These are phyloP conservation scores for Calosoma granatense DNA, from an alignment of 1,140 invertebrate species.

Conservation along the genomic window DNA sequence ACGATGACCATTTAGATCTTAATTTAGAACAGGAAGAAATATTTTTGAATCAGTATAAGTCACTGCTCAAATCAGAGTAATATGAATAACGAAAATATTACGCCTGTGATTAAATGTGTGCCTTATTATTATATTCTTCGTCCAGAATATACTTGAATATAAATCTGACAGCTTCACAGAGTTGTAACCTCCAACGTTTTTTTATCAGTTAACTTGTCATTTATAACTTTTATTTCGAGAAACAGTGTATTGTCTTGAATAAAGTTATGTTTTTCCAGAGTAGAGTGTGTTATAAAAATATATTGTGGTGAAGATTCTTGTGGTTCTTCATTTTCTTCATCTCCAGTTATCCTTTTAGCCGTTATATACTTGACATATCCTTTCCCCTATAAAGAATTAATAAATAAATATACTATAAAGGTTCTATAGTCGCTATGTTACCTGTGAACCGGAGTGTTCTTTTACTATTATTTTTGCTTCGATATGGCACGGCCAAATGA, in stretches of 20 bases:
- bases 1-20: slow-evolving; percentile 52
- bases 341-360: slow-evolving; percentile 34
- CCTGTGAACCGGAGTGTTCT: slow-evolving; percentile 33
- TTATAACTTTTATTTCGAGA: slow-evolving; percentile 46
- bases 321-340: slow-evolving; percentile 36
- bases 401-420: not conserved
- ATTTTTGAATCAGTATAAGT: slow-evolving; percentile 48
- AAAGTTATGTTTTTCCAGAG: slow-evolving; percentile 51
- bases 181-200: not conserved
- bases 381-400: slow-evolving; percentile 26
- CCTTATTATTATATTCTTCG: not conserved
- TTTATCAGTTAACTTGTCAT: slow-evolving; percentile 16
- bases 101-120: not conserved
- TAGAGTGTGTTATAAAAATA: slow-evolving; percentile 61
- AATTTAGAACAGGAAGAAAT: slow-evolving; percentile 47
- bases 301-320: slow-evolving; percentile 50
- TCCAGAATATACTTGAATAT: not conserved
- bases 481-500: slow-evolving; percentile 58
- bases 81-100: not conserved
- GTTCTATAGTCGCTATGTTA: not conserved
- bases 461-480: slow-evolving; percentile 48
- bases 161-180: not conserved
- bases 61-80: slow-evolving; percentile 31
- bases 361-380: slow-evolving; percentile 40
- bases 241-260: slow-evolving; percentile 53